Evolutionary conservation across 1,140 invertebrate species (phyloP), one percentile per base, ranked within the genome.

Genomic region (Calliopsis andreniformis): DNA sequence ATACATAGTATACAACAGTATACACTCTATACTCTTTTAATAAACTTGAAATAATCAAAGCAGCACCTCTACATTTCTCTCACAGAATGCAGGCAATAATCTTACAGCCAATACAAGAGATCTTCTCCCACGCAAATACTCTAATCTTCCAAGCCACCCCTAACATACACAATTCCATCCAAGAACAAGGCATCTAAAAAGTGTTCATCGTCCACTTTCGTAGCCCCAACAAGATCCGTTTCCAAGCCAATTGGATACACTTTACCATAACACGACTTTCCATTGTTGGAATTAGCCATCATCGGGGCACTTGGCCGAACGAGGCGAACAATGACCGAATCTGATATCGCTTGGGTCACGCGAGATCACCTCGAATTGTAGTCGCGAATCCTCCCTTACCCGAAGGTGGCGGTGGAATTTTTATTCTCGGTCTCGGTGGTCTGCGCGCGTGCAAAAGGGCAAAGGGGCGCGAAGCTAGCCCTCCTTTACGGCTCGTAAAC

Each of bases 401-500:
- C 25, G 1, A 4, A 8, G 45, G 49, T 23, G 47, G 47, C 59
- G 76, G 55, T 10, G 64, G 55, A 79, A 79, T 82, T 79, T 82
- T 82, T 83, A 83, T 82, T 73, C 39, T 25, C 7, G 10, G 45
- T 61, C 23, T 49, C 18, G 28, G 12, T 3, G 32, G 14, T 10
- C 35, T 39, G 7, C 18, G 56, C 59, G 14, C 35, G 43, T 35
- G 51, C 71, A 62, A 39, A 80, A 66, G 59, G 45, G 30, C 35
- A 58, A 70, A 51, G 61, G 32, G 30, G 51, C 32, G 35, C 23
- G 51, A 10, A 45, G 18, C 67, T 39, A 20, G 10, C 68, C 42
- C 63, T 62, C n/a, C 62, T 68, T 64, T 76, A 78, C 69, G 59
- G 77, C 62, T 83, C 82, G 76, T 83, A 83, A 83, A 83, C 64